These are phyloP conservation scores for Ptychobarbus kaznakovi DNA, from an alignment of 2,797 vertebrate species.

Conservation along the genomic window DNA sequence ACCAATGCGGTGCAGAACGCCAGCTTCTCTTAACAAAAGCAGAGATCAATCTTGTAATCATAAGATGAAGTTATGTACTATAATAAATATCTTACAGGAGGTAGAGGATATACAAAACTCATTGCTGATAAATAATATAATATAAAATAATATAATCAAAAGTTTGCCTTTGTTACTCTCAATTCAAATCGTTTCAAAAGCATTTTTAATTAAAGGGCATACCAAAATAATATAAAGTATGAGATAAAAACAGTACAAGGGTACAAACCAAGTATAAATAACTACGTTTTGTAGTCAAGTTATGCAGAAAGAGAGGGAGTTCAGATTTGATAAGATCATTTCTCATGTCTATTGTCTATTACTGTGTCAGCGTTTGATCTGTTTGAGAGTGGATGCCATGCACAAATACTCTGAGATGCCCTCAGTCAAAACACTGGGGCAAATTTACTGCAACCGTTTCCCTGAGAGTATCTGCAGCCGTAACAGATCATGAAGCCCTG, in stretches of 20 bases:
- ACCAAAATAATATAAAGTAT: too few relatives aligned
- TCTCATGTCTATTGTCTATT: background rate
- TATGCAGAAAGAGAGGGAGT: too few relatives aligned
- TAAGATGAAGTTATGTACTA: background rate
- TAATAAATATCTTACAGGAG: background rate
- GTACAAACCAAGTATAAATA: background rate
- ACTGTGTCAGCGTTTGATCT: background rate
- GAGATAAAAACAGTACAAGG: too few relatives aligned
- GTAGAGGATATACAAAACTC: background rate
- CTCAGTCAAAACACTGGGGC: background rate
- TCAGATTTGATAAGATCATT: background rate
- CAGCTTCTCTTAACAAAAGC: background rate
- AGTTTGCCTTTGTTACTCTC: too few relatives aligned
- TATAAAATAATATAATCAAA: background rate
- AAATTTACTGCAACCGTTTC: conserved; percentile 20
- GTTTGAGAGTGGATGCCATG: background rate
- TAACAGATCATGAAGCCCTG: background rate
- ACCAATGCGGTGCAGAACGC: background rate
- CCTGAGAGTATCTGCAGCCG: background rate
- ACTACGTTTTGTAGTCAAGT: too few relatives aligned
- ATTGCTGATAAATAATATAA: too few relatives aligned
- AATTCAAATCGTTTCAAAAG: too few relatives aligned
- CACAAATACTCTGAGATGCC: conserved; percentile 2
- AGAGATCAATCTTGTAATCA: background rate
- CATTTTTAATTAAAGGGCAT: too few relatives aligned